A percentile compares a stretch with the other conserved stretches of the same genome.
Evolutionary conservation across 2,113 vertebrate genomes (phyloP).

Genomic region (Perca fluviatilis): DNA sequence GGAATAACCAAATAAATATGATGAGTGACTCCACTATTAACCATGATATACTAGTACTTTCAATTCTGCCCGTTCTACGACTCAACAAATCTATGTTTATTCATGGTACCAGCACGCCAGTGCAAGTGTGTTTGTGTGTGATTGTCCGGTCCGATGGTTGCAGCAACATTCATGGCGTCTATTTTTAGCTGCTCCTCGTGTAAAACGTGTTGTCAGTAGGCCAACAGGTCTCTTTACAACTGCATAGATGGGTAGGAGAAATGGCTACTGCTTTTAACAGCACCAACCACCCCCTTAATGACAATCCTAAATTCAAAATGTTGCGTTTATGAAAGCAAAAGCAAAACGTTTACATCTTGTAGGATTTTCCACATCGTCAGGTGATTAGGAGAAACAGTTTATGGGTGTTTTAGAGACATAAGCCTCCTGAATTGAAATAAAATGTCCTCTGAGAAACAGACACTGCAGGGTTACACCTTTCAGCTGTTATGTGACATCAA

Average conservation of each 20-base stretch:
- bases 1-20: too few relatives aligned
- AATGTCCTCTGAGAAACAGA: neutral
- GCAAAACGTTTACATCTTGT: neutral
- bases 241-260: constrained; percentile 39
- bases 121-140: constrained; percentile 11
- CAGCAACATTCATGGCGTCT: constrained; percentile 63
- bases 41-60: neutral
- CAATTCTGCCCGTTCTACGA: neutral
- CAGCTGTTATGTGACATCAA: constrained; percentile 35
- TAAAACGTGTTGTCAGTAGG: constrained; percentile 57
- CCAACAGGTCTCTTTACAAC: constrained; percentile 61
- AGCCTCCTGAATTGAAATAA: neutral
- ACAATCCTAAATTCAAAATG: neutral
- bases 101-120: constrained; percentile 16
- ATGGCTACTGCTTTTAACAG: constrained; percentile 24
- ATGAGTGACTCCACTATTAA: neutral
- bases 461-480: constrained; percentile 5
- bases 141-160: constrained; percentile 53
- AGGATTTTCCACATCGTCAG: neutral
- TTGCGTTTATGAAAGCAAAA: neutral
- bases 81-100: constrained; percentile 3
- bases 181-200: constrained; percentile 71
- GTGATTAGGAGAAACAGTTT: neutral
- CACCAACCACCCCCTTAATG: neutral
- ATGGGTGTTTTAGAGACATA: neutral